Percentiles rank a stretch among this genome's conserved stretches.
These are phyloP conservation scores for Chrysolina americana DNA, from an alignment of 2,888 invertebrate species.

Conservation along the genomic window DNA sequence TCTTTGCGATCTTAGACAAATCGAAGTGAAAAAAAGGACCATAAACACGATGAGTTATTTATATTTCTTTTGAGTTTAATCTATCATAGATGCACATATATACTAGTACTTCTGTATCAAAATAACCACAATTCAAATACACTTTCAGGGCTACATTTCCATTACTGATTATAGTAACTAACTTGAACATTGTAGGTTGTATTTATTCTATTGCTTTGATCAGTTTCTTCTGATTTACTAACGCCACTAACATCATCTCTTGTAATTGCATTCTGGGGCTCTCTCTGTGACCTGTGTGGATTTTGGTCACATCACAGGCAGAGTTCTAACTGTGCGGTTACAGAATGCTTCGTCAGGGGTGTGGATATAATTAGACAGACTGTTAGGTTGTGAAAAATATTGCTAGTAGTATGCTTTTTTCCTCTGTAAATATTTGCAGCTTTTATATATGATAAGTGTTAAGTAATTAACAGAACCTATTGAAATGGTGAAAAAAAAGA, in stretches of 20 bases:
- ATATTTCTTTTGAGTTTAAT: no score
- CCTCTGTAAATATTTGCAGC: background rate
- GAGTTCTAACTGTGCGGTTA: slow-evolving; percentile 90
- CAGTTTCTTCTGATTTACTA: slow-evolving; percentile 8
- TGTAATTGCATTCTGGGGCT: slow-evolving; percentile 76
- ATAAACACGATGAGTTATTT: no score
- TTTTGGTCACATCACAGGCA: slow-evolving; percentile 90
- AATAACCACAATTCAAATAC: no score
- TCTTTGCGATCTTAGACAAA: no score
- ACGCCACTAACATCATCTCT: slow-evolving; percentile 38
- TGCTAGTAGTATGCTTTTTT: background rate
- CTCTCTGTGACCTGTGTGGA: slow-evolving; percentile 84
- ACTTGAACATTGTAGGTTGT: background rate
- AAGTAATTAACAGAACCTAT: no score
- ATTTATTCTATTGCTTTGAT: background rate
- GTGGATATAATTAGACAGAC: background rate
- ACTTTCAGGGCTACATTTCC: background rate
- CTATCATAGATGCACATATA: no score
- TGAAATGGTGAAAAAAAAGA: no score
- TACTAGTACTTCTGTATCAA: no score
- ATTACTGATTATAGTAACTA: background rate
- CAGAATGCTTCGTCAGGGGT: slow-evolving; percentile 51
- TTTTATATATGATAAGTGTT: no score
- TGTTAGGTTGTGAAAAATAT: background rate
- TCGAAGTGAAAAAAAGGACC: no score